phyloP scores from a whole-genome alignment of 2,113 vertebrate species.

The Ciconia stormi region DNA sequence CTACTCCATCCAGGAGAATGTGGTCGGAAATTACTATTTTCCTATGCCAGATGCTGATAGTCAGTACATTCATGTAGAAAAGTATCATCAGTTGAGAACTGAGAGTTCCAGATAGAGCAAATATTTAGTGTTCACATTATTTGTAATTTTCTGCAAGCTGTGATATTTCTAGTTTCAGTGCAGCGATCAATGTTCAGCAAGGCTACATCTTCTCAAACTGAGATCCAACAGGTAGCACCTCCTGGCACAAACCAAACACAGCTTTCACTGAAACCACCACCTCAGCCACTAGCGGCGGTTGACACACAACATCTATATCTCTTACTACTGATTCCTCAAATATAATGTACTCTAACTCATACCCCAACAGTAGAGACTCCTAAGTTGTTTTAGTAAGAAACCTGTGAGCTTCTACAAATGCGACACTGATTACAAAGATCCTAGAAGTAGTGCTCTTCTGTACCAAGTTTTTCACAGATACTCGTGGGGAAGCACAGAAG shows the following conservation, averaged over 20 bases:
- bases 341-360: not conserved
- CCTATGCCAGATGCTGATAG: not conserved
- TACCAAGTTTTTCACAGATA: not conserved
- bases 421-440: not conserved
- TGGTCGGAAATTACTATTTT: not conserved
- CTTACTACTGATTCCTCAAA: not conserved
- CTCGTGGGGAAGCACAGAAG: not conserved
- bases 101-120: not conserved
- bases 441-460: not conserved
- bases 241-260: not conserved
- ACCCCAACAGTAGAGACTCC: not conserved
- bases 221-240: not conserved
- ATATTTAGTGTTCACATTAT: not conserved
- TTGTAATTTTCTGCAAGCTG: not conserved
- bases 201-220: not conserved
- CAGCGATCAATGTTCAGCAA: not conserved
- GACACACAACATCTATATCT: not conserved
- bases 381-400: not conserved
- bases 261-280: not conserved
- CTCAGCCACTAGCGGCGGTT: not conserved
- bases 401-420: not conserved
- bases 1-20: not conserved
- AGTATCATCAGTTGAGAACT: not conserved
- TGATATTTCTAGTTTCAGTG: not conserved
- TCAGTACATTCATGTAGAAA: not conserved